These are phyloP conservation scores for Platysteira castanea DNA, from an alignment of 2,113 vertebrate genomes.

Conservation along the genomic window DNA sequence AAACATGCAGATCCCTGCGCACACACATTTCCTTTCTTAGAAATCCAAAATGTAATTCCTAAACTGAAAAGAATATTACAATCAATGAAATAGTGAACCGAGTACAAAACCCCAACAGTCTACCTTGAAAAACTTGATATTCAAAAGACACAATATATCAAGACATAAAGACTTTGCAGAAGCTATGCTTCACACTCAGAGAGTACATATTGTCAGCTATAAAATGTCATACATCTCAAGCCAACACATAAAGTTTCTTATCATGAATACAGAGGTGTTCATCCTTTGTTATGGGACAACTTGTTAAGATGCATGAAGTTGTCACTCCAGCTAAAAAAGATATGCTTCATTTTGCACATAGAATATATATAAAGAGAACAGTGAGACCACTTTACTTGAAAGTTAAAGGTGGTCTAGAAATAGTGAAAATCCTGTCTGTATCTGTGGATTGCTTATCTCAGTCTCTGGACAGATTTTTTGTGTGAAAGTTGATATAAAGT, in stretches of 20 bases:
- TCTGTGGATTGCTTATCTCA: neutral
- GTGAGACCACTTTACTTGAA: neutral
- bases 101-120: neutral
- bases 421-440: neutral
- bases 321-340: neutral
- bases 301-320: neutral
- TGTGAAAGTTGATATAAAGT: neutral
- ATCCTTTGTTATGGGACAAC: neutral
- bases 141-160: neutral
- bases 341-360: neutral
- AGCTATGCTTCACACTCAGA: neutral
- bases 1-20: accelerated
- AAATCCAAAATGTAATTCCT: neutral
- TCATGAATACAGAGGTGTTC: neutral
- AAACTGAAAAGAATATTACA: neutral
- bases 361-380: neutral
- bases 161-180: neutral
- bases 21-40: neutral
- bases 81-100: neutral
- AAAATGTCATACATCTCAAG: neutral
- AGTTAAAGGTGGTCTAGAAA: neutral
- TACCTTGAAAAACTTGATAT: neutral
- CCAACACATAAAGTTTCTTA: neutral
- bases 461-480: neutral
- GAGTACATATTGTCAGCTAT: neutral